Evolutionary conservation across 2,113 vertebrate genomes (phyloP).

Genomic region (Clarias gariepinus): DNA sequence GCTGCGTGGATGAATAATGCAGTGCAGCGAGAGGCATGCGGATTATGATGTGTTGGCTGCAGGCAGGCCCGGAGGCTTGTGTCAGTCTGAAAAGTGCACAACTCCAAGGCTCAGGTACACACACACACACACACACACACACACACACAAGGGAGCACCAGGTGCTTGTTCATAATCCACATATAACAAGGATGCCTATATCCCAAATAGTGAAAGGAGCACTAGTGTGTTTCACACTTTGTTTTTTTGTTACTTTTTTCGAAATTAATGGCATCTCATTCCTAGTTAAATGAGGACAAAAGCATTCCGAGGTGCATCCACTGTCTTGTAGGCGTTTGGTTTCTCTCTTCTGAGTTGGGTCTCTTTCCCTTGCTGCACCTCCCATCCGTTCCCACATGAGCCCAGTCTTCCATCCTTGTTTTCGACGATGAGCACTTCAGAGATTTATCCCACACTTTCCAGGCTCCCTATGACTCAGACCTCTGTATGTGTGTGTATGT

Average conservation of each 20-base stretch:
- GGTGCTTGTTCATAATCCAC: conserved; percentile 44
- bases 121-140: conserved; percentile 17
- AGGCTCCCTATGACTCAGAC: not conserved
- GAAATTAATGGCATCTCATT: not conserved
- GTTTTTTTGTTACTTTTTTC: not conserved
- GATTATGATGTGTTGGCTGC: conserved; percentile 45
- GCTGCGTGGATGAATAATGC: conserved; percentile 44
- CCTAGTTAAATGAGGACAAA: not conserved
- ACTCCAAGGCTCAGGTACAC: conserved; percentile 5
- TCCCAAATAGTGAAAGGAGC: not conserved
- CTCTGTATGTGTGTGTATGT: not conserved
- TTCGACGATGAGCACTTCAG: not conserved
- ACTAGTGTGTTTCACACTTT: not conserved
- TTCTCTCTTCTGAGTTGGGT: not conserved
- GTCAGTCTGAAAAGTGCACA: conserved; percentile 51
- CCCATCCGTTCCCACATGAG: not conserved
- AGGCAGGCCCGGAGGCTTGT: conserved; percentile 51
- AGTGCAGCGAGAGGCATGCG: conserved; percentile 20
- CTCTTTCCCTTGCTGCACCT: not conserved
- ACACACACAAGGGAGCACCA: not conserved
- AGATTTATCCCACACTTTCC: not conserved
- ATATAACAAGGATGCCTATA: conserved; percentile 36
- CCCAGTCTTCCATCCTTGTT: not conserved
- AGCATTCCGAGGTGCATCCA: not conserved
- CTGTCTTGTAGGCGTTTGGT: not conserved